These are phyloP conservation scores for Melanotaenia duboulayi DNA, from an alignment of 2,113 vertebrate species.

Conservation along the genomic window DNA sequence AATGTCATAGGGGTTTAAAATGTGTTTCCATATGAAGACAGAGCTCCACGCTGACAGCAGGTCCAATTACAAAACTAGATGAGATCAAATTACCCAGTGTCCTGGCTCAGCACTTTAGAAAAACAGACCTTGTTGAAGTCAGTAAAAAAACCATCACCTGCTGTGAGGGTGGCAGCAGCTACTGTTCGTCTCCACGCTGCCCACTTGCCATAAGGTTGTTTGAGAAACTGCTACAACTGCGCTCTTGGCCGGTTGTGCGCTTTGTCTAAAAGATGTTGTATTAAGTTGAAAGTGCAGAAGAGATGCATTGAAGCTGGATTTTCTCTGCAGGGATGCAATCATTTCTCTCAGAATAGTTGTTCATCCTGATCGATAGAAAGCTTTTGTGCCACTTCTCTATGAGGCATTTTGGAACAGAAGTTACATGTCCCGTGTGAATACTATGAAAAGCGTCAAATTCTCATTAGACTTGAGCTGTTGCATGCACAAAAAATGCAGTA, in stretches of 20 bases:
- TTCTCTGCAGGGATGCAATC: slow-evolving; percentile 1
- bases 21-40: not conserved
- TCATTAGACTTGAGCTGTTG: slow-evolving; percentile 11
- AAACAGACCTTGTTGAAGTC: slow-evolving; percentile 24
- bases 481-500: not conserved
- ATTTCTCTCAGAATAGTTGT: not conserved
- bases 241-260: not conserved
- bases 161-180: not conserved
- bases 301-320: not conserved
- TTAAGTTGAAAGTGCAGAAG: not conserved
- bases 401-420: slow-evolving; percentile 10
- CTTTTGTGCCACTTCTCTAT: slow-evolving; percentile 6
- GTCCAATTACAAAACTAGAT: slow-evolving; percentile 34
- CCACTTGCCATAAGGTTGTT: not conserved
- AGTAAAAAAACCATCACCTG: slow-evolving; percentile 12
- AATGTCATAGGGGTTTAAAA: not conserved
- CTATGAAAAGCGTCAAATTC: slow-evolving; percentile 13
- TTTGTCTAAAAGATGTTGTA: not conserved
- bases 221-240: not conserved
- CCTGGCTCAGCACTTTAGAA: slow-evolving; percentile 13
- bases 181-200: not conserved
- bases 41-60: slow-evolving; percentile 17
- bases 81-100: slow-evolving; percentile 46
- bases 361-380: slow-evolving; percentile 15
- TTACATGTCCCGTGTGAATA: slow-evolving; percentile 35